A percentile compares a stretch with the other conserved stretches of the same genome.
Evolutionary conservation across 1,140 invertebrate genomes (phyloP).

Genomic region (Campoletis sonorensis): DNA sequence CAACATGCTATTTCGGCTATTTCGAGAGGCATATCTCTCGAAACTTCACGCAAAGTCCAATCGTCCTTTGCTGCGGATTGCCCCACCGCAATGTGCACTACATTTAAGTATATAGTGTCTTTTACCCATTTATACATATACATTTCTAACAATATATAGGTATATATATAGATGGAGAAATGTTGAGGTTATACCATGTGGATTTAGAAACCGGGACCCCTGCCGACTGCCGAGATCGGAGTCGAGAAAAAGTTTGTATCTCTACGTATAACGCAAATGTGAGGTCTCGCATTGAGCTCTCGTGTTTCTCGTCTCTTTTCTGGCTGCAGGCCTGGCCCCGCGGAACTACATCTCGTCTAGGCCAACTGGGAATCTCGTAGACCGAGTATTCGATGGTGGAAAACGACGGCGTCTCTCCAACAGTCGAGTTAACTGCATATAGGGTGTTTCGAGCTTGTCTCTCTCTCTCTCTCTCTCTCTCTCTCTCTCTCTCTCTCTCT

Average conservation of each 20-base stretch:
- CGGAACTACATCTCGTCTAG: not conserved
- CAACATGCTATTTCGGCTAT: conserved; percentile 12
- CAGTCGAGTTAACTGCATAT: not conserved
- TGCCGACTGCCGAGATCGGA: not conserved
- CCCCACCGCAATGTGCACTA: not conserved
- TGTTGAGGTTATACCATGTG: not conserved
- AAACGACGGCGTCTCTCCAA: not conserved
- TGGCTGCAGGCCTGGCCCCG: conserved; percentile 1
- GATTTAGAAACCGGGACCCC: not conserved
- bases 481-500: too few relatives aligned
- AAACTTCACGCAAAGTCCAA: conserved; percentile 28
- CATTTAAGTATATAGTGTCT: conserved; percentile 12
- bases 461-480: too few relatives aligned
- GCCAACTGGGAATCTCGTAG: not conserved
- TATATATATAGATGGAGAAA: too few relatives aligned
- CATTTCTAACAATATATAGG: not conserved
- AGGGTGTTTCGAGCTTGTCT: too few relatives aligned
- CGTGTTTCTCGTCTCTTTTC: not conserved
- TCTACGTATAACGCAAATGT: conserved; percentile 7
- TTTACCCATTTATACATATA: not conserved
- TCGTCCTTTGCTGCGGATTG: conserved; percentile 18
- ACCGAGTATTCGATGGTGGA: not conserved
- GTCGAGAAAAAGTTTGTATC: conserved; percentile 7
- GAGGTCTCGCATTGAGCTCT: conserved; percentile 6
- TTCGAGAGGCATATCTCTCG: conserved; percentile 12